A percentile compares a stretch with the other conserved stretches of the same genome.
phyloP scores from a whole-genome alignment of 2,797 vertebrate genomes.

The Microcaecilia unicolor region DNA sequence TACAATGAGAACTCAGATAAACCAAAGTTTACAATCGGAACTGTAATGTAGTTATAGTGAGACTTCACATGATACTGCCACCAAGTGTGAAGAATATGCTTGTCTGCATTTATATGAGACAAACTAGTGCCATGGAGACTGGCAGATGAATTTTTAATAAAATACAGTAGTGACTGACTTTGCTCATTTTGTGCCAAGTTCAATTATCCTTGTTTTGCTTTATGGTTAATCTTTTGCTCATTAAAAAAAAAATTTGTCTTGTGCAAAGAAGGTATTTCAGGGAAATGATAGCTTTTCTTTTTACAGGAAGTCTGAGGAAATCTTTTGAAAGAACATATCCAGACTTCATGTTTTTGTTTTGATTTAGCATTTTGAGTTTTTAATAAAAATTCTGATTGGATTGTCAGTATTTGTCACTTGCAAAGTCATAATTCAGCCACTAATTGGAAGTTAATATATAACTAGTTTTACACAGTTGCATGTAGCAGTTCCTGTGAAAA shows the following conservation, averaged over 20 bases:
- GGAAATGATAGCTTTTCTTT: conserved; percentile 29
- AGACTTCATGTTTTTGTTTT: conserved; percentile 21
- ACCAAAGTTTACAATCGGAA: conserved; percentile 76
- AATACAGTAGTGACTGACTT: background rate
- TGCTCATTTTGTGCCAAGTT: conserved; percentile 7
- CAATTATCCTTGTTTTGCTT: background rate
- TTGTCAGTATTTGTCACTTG: conserved; percentile 10
- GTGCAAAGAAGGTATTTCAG: conserved; percentile 47
- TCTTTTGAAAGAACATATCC: conserved; percentile 30
- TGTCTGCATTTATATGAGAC: conserved; percentile 31
- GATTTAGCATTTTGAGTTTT: conserved; percentile 19
- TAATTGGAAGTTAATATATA: too few relatives aligned
- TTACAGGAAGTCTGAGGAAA: conserved; percentile 5
- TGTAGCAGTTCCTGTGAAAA: conserved; percentile 36
- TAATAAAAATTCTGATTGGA: conserved; percentile 15
- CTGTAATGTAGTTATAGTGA: conserved; percentile 63
- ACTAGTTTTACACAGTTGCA: conserved; percentile 50
- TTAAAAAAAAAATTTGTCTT: conserved; percentile 20
- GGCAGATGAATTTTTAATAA: conserved; percentile 5
- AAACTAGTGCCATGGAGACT: conserved; percentile 4
- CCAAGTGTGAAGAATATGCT: conserved; percentile 36
- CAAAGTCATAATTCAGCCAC: conserved; percentile 37
- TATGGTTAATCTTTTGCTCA: conserved; percentile 4
- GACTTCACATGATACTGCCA: conserved; percentile 55
- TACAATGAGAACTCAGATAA: conserved; percentile 65